phyloP scores from a whole-genome alignment of 2,113 vertebrate species.

The Hemibagrus wyckioides region DNA sequence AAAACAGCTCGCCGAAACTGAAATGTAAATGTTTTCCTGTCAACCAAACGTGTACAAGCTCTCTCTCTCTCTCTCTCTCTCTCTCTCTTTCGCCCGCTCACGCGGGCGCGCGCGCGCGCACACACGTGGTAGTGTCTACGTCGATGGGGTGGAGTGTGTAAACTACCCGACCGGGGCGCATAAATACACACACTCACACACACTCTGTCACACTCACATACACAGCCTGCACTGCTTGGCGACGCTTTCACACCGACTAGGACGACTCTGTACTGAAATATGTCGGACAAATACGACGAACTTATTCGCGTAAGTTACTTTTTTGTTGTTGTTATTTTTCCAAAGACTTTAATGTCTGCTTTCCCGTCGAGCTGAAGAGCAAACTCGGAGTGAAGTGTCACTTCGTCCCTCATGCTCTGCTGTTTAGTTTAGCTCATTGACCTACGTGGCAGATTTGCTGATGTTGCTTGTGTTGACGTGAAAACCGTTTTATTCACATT shows the following conservation, averaged over 20 bases:
- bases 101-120: too few relatives aligned
- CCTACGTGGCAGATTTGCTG: conserved; percentile 31
- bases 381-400: not conserved
- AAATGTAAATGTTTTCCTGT: conserved; percentile 47
- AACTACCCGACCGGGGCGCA: not conserved
- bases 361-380: not conserved
- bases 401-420: not conserved
- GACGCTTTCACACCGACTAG: not conserved
- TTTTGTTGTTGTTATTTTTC: not conserved
- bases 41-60: not conserved
- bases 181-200: not conserved
- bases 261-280: conserved; percentile 57
- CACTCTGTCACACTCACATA: conserved; percentile 22
- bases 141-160: not conserved
- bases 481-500: not conserved
- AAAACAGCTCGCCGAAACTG: conserved; percentile 57
- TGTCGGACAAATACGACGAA: conserved; percentile 73
- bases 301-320: conserved; percentile 68
- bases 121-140: conserved; percentile 22
- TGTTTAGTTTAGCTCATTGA: conserved; percentile 22
- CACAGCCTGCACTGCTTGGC: not conserved
- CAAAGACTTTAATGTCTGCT: not conserved
- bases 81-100: too few relatives aligned
- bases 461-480: not conserved
- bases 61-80: not conserved